Conservation (phyloP, 2,113 vertebrate genomes). For the Tachysurus fulvidraco region DNA sequence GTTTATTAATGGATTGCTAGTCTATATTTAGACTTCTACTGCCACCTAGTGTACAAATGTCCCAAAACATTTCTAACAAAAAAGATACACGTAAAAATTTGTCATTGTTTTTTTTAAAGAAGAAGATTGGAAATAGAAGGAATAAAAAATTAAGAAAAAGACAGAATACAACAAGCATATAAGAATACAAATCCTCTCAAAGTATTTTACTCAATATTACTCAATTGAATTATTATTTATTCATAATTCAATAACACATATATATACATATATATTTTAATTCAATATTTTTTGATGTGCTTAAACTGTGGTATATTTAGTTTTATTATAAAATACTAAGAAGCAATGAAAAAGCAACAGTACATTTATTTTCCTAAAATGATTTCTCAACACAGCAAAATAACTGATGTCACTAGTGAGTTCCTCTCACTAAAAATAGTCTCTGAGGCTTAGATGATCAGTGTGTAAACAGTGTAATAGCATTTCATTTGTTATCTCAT, state of each 20-base stretch:
- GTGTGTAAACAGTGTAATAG: conserved; percentile 33
- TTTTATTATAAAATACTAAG: not conserved
- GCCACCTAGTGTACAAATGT: conserved; percentile 5
- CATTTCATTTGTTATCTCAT: conserved; percentile 26
- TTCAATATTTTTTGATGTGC: not conserved
- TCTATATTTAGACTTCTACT: not conserved
- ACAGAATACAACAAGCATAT: not conserved
- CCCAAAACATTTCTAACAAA: not conserved
- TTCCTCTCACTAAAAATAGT: not conserved
- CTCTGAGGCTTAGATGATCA: not conserved
- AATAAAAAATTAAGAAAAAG: not conserved
- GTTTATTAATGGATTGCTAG: not conserved
- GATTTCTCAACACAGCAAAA: not conserved
- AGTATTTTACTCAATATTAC: not conserved
- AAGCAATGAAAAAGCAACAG: not conserved
- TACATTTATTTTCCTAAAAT: not conserved
- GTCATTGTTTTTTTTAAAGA: not conserved
- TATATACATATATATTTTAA: no score
- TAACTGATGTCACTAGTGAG: not conserved
- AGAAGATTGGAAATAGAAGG: not conserved
- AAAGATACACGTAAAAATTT: not conserved
- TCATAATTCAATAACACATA: no score
- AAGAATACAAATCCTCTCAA: not conserved
- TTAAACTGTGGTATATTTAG: not conserved
- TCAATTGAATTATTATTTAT: not conserved